phyloP scores from a whole-genome alignment of 2,797 vertebrate genomes.

The Arremon brunneinucha region DNA sequence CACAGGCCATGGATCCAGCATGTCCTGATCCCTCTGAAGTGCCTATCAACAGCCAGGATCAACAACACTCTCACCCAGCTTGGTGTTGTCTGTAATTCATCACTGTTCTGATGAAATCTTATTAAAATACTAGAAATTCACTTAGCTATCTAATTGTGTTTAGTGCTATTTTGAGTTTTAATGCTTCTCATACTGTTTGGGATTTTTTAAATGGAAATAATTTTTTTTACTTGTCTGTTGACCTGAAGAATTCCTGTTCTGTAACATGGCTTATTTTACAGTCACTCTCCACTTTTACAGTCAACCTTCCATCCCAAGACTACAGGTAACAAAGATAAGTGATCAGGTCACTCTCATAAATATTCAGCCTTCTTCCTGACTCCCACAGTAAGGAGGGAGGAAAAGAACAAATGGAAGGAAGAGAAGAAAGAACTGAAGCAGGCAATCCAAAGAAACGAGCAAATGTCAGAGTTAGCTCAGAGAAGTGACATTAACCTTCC shows the following conservation, averaged over 20 bases:
- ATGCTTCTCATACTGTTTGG: not conserved
- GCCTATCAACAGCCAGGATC: rapidly evolving
- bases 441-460: not conserved
- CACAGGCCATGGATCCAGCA: not conserved
- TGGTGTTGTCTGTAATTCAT: not conserved
- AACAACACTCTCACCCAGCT: not conserved
- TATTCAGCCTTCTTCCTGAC: not conserved
- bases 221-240: not conserved
- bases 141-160: not conserved
- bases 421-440: not conserved
- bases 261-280: not conserved
- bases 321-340: not conserved
- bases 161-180: not conserved
- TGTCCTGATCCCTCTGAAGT: not conserved
- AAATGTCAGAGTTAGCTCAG: not conserved
- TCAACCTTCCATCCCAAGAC: not conserved
- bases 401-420: not conserved
- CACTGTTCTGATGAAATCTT: not conserved
- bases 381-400: not conserved
- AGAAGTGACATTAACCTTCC: not conserved
- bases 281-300: not conserved
- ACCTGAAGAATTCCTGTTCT: not conserved
- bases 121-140: not conserved
- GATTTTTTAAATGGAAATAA: not conserved
- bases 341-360: not conserved